Conservation (phyloP, 2,888 invertebrate genomes). For the Acanthosepion pharaonis region DNA sequence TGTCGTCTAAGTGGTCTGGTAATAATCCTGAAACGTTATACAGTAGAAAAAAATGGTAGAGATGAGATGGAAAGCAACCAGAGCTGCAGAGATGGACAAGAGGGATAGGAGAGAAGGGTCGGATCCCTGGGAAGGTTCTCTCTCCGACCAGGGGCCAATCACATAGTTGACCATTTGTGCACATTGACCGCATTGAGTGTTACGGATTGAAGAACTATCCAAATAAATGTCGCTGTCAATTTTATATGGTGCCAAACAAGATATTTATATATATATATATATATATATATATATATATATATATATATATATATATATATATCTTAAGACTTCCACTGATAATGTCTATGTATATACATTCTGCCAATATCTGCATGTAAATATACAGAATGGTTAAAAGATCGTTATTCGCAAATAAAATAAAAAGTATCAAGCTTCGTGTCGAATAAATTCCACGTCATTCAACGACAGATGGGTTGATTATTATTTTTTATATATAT, state of each 20-base stretch:
- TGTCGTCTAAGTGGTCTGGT: constrained; percentile 44
- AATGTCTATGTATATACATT: background rate
- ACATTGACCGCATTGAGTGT: background rate
- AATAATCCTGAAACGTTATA: constrained; percentile 44
- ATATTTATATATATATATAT: background rate
- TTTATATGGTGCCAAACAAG: background rate
- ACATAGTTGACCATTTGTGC: constrained; percentile 33
- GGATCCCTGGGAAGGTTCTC: background rate
- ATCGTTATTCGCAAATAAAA: too few species aligned
- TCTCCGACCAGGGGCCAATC: background rate
- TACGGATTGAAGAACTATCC: background rate
- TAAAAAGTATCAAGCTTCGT: too few species aligned
- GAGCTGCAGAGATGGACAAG: constrained; percentile 38
- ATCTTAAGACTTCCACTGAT: background rate
- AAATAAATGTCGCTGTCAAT: background rate
- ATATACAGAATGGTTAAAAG: background rate
- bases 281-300: background rate
- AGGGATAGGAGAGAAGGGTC: background rate
- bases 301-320: constrained; percentile 36
- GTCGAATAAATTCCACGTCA: too few species aligned
- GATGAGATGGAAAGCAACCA: constrained; percentile 34
- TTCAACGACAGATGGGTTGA: too few species aligned
- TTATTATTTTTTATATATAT: too few species aligned
- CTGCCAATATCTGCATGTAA: background rate
- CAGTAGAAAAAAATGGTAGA: constrained; percentile 39